Conservation (phyloP, 2,113 vertebrate species). For the Dipodomys stephensi region DNA sequence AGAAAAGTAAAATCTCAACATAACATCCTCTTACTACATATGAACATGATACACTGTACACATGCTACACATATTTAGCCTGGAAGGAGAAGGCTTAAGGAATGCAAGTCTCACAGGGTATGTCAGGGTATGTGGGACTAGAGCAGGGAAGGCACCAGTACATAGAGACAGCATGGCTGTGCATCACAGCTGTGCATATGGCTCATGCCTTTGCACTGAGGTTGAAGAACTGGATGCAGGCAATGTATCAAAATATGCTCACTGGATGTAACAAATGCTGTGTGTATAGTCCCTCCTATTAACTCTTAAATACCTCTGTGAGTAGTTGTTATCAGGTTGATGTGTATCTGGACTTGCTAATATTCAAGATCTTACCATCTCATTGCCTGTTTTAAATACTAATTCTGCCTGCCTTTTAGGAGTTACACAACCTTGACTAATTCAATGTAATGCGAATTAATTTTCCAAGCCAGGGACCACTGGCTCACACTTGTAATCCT, state of each 20-base stretch:
- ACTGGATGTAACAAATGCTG: background rate
- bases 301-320: slow-evolving; percentile 46
- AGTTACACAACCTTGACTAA: background rate
- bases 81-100: background rate
- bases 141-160: background rate
- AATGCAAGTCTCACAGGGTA: background rate
- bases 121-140: background rate
- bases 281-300: slow-evolving; percentile 6
- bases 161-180: background rate
- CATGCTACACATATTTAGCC: background rate
- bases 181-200: background rate
- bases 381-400: background rate
- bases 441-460: background rate
- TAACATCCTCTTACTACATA: slow-evolving; percentile 2
- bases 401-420: background rate
- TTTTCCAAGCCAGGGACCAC: background rate
- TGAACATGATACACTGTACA: background rate
- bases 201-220: background rate
- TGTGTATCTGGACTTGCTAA: background rate
- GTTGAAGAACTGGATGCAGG: slow-evolving; percentile 5
- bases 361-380: background rate
- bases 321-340: slow-evolving; percentile 47
- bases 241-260: background rate
- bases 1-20: background rate
- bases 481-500: too few species aligned